Evolutionary conservation across 2,797 vertebrate species (phyloP).

Genomic region (Tinamus major): DNA sequence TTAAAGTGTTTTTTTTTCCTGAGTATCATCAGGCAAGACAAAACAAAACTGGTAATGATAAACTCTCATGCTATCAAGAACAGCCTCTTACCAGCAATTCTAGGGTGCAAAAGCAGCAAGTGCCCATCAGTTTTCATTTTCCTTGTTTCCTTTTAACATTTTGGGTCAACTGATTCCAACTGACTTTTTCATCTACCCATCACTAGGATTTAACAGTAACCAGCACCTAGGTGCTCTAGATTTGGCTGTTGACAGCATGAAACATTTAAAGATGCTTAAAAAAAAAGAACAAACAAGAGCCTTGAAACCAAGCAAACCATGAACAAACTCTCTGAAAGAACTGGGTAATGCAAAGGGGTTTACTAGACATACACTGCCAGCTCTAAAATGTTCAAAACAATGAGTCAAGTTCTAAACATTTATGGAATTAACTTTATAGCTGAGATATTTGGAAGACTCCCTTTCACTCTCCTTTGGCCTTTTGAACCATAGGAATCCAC

Average conservation of each 20-base stretch:
- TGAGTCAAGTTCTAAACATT: background rate
- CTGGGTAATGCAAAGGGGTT: background rate
- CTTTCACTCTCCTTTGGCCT: background rate
- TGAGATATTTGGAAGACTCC: background rate
- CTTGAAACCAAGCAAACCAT: background rate
- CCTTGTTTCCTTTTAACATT: background rate
- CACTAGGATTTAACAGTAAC: background rate
- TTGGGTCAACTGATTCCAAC: background rate
- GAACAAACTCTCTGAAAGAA: background rate
- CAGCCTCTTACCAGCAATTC: background rate
- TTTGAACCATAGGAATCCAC: background rate
- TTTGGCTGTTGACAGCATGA: fast-evolving
- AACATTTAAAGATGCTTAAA: background rate
- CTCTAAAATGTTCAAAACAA: background rate
- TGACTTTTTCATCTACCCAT: background rate
- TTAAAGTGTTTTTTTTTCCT: background rate
- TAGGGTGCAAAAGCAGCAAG: background rate
- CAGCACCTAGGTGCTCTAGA: background rate
- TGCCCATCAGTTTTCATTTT: background rate
- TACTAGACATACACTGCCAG: background rate
- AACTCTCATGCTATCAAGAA: background rate
- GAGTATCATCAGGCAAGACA: background rate
- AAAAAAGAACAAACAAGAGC: background rate
- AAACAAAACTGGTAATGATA: fast-evolving
- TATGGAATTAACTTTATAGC: background rate